Evolutionary conservation across 2,888 invertebrate genomes (phyloP).

Genomic region (Caenorhabditis zanzibari): DNA sequence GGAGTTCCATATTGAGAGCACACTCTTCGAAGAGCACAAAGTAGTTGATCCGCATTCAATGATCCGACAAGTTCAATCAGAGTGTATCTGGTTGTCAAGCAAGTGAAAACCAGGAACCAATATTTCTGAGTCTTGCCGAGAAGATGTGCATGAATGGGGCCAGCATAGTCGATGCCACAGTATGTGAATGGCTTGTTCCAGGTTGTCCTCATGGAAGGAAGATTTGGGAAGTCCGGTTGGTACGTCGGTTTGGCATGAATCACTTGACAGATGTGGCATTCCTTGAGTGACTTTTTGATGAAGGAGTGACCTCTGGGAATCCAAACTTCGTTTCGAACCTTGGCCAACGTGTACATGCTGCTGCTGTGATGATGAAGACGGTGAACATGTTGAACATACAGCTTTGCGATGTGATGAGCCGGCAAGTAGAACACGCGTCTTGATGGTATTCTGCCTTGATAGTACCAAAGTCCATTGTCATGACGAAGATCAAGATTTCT

Average conservation of each 20-base stretch:
- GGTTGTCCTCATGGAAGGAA: slow-evolving; percentile 77
- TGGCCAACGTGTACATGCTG: slow-evolving; percentile 52
- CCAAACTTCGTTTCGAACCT: slow-evolving; percentile 79
- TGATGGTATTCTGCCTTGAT: not conserved
- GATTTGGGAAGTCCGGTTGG: slow-evolving; percentile 80
- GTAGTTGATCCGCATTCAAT: not conserved
- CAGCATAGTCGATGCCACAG: slow-evolving; percentile 81
- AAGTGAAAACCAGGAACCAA: slow-evolving; percentile 41
- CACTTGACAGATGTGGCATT: slow-evolving; percentile 79
- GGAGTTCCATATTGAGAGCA: slow-evolving; percentile 26
- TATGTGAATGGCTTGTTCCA: slow-evolving; percentile 76
- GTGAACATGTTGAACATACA: slow-evolving; percentile 17
- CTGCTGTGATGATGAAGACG: slow-evolving; percentile 20
- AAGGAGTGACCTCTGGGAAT: slow-evolving; percentile 76
- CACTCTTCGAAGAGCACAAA: slow-evolving; percentile 18
- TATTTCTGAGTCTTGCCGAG: not conserved
- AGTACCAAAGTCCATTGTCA: slow-evolving; percentile 19
- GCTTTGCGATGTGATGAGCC: slow-evolving; percentile 4
- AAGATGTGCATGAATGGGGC: slow-evolving; percentile 76
- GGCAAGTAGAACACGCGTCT: slow-evolving; percentile 6
- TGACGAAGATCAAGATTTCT: not conserved
- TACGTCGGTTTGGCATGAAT: slow-evolving; percentile 63
- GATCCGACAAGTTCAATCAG: slow-evolving; percentile 4
- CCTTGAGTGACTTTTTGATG: slow-evolving; percentile 70
- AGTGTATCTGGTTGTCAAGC: slow-evolving; percentile 31